Evolutionary conservation across 1,140 invertebrate genomes (phyloP).

Genomic region (Rhynchophorus ferrugineus): DNA sequence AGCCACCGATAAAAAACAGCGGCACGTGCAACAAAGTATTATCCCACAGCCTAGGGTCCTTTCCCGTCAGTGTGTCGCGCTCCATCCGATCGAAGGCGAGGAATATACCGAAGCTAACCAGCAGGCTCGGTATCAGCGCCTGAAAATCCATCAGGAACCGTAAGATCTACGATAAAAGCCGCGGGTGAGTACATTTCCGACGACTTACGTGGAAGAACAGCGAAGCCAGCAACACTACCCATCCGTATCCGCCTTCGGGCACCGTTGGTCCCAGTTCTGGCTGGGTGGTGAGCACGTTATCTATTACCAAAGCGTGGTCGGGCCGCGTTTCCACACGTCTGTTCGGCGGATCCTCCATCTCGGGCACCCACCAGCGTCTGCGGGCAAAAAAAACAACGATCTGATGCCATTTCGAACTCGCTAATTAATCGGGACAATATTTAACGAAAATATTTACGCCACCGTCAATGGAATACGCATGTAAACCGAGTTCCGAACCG

Average conservation of each 20-base stretch:
- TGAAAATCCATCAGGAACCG: slow-evolving; percentile 16
- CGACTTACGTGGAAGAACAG: slow-evolving; percentile 49
- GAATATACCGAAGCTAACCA: slow-evolving; percentile 32
- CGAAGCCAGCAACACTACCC: slow-evolving; percentile 52
- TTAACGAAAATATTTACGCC: too few species aligned
- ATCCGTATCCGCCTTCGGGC: slow-evolving; percentile 57
- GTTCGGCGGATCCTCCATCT: too few species aligned
- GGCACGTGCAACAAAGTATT: slow-evolving; percentile 28
- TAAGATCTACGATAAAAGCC: background rate
- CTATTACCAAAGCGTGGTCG: slow-evolving; percentile 33
- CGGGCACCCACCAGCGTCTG: too few species aligned
- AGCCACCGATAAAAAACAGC: slow-evolving; percentile 27
- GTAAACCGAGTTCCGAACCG: too few species aligned
- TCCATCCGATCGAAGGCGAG: slow-evolving; percentile 27
- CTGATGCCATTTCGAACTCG: too few species aligned
- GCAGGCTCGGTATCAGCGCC: slow-evolving; percentile 31
- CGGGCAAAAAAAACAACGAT: too few species aligned
- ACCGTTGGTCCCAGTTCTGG: slow-evolving; percentile 56
- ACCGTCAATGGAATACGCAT: too few species aligned
- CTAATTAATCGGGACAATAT: too few species aligned
- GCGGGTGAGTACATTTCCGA: slow-evolving; percentile 2
- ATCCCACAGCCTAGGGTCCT: slow-evolving; percentile 28
- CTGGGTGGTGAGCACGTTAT: slow-evolving; percentile 50
- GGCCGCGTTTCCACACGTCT: background rate
- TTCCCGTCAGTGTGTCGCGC: slow-evolving; percentile 11